Percentiles rank a stretch among this genome's conserved stretches.
Conservation (phyloP, 2,113 vertebrate genomes). For the Megaptera novaeangliae region DNA sequence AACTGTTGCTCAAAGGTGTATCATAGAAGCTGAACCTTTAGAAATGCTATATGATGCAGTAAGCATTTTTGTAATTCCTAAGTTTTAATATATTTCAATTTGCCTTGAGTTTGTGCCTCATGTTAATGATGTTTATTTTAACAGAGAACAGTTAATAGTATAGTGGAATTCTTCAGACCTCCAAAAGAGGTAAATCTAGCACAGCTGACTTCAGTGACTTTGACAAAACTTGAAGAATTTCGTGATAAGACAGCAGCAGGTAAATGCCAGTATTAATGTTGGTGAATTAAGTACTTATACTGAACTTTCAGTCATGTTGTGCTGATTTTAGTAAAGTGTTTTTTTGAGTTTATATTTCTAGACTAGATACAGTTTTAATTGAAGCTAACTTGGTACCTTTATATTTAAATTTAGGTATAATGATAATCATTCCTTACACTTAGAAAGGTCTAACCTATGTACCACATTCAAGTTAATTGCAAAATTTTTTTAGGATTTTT, state of each 20-base stretch:
- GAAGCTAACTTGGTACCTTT: slow-evolving; percentile 2
- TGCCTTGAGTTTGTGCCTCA: background rate
- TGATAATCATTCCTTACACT: background rate
- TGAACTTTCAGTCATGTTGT: background rate
- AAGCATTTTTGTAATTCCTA: slow-evolving; percentile 75
- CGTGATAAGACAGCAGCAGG: slow-evolving; percentile 96
- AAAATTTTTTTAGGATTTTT: background rate
- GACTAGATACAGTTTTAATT: background rate
- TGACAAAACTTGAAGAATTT: slow-evolving; percentile 98
- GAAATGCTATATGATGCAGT: slow-evolving; percentile 98
- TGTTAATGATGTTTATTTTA: slow-evolving; percentile 49
- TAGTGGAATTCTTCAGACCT: slow-evolving; percentile 93
- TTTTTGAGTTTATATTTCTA: slow-evolving; percentile 20
- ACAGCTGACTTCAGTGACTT: slow-evolving; percentile 93
- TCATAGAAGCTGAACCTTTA: slow-evolving; percentile 91
- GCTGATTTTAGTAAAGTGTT: background rate
- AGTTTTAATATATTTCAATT: slow-evolving; percentile 36
- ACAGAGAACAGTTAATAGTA: slow-evolving; percentile 93
- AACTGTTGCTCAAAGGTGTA: slow-evolving; percentile 88
- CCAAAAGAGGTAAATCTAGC: slow-evolving; percentile 92
- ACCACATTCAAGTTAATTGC: slow-evolving; percentile 4
- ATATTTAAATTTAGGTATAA: background rate
- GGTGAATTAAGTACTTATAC: background rate
- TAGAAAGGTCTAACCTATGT: background rate
- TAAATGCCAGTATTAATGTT: slow-evolving; percentile 70